These are phyloP conservation scores for Apodemia mormo DNA, from an alignment of 2,888 invertebrate species.

Conservation along the genomic window DNA sequence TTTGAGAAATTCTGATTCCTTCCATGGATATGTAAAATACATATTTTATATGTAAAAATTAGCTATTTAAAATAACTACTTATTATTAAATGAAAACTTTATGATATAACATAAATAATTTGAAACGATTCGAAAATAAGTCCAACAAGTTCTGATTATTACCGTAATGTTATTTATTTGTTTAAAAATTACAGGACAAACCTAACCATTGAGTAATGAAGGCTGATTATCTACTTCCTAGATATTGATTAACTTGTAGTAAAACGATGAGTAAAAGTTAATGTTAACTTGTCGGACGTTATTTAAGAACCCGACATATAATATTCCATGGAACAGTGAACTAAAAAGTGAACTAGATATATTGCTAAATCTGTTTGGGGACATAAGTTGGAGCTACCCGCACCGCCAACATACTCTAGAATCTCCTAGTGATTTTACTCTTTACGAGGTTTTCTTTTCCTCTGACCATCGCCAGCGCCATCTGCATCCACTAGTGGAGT, in stretches of 20 bases:
- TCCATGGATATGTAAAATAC: neutral
- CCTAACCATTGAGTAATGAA: no score
- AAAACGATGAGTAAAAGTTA: no score
- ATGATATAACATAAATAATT: neutral
- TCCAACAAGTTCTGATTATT: neutral
- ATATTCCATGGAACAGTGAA: neutral
- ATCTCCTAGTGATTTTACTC: conserved; percentile 52
- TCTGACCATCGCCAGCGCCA: conserved; percentile 70
- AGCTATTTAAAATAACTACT: conserved; percentile 18
- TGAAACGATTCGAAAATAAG: neutral
- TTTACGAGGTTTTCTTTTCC: conserved; percentile 75
- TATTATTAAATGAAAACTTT: conserved; percentile 4
- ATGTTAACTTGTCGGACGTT: neutral
- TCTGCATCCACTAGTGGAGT: conserved; percentile 54
- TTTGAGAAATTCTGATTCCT: neutral
- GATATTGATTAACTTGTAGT: no score
- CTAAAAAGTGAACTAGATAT: neutral
- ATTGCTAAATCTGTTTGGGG: neutral
- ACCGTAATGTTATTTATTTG: no score
- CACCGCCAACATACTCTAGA: conserved; percentile 16
- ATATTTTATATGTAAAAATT: conserved; percentile 4
- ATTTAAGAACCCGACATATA: neutral
- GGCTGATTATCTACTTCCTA: no score
- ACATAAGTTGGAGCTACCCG: conserved; percentile 20
- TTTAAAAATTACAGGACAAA: no score